phyloP scores from a whole-genome alignment of 2,113 vertebrate genomes.

The Sarotherodon lohbergeri region DNA sequence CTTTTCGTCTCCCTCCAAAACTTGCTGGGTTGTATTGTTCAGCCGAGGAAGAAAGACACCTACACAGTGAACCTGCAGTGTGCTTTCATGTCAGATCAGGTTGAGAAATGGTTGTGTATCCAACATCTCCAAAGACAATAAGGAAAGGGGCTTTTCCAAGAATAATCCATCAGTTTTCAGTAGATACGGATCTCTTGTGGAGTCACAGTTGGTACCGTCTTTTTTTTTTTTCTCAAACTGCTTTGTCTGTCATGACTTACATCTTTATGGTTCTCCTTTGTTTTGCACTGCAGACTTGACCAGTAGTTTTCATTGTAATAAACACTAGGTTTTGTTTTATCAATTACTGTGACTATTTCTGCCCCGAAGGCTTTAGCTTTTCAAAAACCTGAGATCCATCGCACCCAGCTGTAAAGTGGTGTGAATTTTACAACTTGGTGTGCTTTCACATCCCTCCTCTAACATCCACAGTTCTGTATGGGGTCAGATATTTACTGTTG shows the following conservation, averaged over 20 bases:
- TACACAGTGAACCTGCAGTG: not conserved
- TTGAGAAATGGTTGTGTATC: conserved; percentile 19
- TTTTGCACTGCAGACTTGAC: not conserved
- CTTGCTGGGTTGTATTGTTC: not conserved
- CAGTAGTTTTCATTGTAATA: not conserved
- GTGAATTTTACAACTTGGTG: not conserved
- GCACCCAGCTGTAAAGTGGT: not conserved
- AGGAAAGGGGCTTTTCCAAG: conserved; percentile 32
- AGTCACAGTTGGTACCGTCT: conserved; percentile 26
- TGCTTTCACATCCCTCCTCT: not conserved
- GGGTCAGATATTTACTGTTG: conserved; percentile 8
- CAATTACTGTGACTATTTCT: not conserved
- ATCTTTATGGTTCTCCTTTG: not conserved
- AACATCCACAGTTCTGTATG: not conserved
- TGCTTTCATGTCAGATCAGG: conserved; percentile 51
- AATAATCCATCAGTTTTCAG: conserved; percentile 36
- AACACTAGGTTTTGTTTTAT: not conserved
- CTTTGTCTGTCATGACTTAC: not conserved
- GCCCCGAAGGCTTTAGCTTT: not conserved
- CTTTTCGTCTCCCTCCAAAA: not conserved
- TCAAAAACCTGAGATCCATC: not conserved
- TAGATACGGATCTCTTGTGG: conserved; percentile 32
- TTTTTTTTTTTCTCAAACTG: conserved; percentile 2
- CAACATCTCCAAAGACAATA: conserved; percentile 53
- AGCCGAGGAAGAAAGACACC: not conserved